Conservation (phyloP, 1,140 invertebrate species). For the Dreissena polymorpha region DNA sequence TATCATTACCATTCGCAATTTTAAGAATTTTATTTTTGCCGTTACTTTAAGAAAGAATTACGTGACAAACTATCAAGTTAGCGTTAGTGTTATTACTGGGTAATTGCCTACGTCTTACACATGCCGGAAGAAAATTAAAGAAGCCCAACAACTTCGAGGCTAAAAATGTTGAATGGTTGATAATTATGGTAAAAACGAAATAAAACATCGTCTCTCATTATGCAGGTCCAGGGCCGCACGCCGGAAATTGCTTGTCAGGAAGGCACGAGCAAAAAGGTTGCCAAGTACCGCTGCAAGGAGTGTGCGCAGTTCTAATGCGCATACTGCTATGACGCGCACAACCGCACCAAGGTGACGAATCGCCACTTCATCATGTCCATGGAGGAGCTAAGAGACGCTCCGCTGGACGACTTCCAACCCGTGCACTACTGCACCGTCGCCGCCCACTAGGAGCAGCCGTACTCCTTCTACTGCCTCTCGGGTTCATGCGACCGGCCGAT, state of each 20-base stretch:
- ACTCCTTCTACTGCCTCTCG: conserved; percentile 36
- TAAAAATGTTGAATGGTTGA: no score
- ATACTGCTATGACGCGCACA: conserved; percentile 41
- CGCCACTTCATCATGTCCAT: conserved; percentile 30
- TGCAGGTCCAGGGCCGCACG: conserved; percentile 32
- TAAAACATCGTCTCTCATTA: no score
- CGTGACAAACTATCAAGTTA: no score
- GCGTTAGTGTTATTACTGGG: no score
- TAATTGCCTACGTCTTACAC: no score
- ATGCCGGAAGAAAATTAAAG: no score
- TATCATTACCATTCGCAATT: no score
- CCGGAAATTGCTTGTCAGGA: conserved; percentile 42
- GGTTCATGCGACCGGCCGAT: conserved; percentile 35
- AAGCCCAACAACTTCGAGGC: no score
- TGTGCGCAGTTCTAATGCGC: conserved; percentile 51
- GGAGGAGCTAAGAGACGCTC: conserved; percentile 40
- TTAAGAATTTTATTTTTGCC: no score
- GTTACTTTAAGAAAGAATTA: no score
- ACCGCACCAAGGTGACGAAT: conserved; percentile 48
- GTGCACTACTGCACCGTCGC: conserved; percentile 21
- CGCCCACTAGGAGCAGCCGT: conserved; percentile 48
- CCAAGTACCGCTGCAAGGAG: conserved; percentile 43
- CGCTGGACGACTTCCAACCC: conserved; percentile 48
- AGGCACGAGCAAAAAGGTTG: conserved; percentile 7
- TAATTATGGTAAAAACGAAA: no score